Evolutionary conservation across 2,888 invertebrate species (phyloP), one percentile per base, ranked within the genome.

Genomic region (Diabrotica balteata): DNA sequence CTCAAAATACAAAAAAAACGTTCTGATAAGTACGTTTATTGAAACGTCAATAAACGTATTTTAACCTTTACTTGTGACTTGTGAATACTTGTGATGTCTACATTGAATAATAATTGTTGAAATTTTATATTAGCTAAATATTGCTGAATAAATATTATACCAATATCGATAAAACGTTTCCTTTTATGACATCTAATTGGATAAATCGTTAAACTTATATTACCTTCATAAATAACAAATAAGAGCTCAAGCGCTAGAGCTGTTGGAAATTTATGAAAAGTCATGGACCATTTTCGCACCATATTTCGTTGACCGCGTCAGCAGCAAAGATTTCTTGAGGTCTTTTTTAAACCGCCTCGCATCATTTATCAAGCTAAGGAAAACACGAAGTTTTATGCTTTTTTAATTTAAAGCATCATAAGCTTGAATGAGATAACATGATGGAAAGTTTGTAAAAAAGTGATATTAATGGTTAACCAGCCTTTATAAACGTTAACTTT

Each of bases 211-310:
- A 32, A 32, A 32, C 32, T 32, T 32, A 4, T 32, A 32, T 32
- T 32, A 32, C 32, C 32, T 32, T 47, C 47, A 47, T 47, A 10
- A 47, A 47, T 47, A 47, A 47, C 47, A 10, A 52, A 52, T 52
- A 8, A 52, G 22, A 52, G 9, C 52, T 8, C 8, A 8, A 52
- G 52, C 22, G 32, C 3, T 32, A 32, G 32, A 9, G 52, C 9
- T 7, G 22, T 4, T 17, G 22, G 7, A 52, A 52, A 32, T 52
- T 11, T 52, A 52, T 52, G 52, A 52, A 17, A 52, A 52, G 52
- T 50, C 52, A 17, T 22, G 52, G 52, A 52, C 22, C 52, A 52
- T 52, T 52, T 22, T 52, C 8, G 22, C 52, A 52, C 52, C 52
- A 52, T 52, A 52, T 52, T 52, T 52, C 52, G 22, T 22, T 17